A percentile compares a stretch with the other conserved stretches of the same genome.
These are phyloP conservation scores for Entelurus aequoreus DNA, from an alignment of 2,113 vertebrate genomes.

Conservation along the genomic window DNA sequence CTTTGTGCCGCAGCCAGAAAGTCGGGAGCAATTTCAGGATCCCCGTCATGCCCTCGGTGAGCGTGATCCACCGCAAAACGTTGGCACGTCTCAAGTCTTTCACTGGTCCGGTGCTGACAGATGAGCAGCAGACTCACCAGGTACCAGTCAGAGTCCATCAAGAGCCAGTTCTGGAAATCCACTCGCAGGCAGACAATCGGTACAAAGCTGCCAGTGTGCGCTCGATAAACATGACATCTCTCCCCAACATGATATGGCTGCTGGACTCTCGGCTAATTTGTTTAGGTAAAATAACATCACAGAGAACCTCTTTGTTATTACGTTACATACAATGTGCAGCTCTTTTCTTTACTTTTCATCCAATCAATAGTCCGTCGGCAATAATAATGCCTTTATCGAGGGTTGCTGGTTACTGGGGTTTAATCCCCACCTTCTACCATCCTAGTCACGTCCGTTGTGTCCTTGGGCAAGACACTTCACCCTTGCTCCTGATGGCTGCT, in stretches of 20 bases:
- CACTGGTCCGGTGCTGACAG: constrained; percentile 62
- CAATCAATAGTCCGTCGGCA: not conserved
- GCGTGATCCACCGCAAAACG: constrained; percentile 36
- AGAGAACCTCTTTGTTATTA: not conserved
- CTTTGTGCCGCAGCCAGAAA: constrained; percentile 38
- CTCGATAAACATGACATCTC: constrained; percentile 12
- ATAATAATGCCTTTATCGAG: too few relatives aligned
- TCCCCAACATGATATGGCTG: not conserved
- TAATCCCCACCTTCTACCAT: too few relatives aligned
- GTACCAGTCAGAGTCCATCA: constrained; percentile 60
- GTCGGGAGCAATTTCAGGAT: constrained; percentile 41
- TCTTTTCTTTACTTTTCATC: not conserved
- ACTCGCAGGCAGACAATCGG: constrained; percentile 29
- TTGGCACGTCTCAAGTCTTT: constrained; percentile 51
- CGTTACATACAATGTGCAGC: not conserved
- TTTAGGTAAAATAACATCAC: not conserved
- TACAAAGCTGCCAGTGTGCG: constrained; percentile 9
- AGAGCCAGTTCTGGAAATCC: constrained; percentile 46
- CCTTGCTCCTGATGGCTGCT: too few relatives aligned
- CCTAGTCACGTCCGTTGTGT: too few relatives aligned
- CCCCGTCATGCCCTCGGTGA: constrained; percentile 25
- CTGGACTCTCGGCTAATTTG: not conserved
- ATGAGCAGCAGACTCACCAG: constrained; percentile 59
- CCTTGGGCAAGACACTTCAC: too few relatives aligned
- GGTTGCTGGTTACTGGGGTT: too few relatives aligned